phyloP scores from a whole-genome alignment of 1,140 invertebrate species.

The Camponotus vicinus region DNA sequence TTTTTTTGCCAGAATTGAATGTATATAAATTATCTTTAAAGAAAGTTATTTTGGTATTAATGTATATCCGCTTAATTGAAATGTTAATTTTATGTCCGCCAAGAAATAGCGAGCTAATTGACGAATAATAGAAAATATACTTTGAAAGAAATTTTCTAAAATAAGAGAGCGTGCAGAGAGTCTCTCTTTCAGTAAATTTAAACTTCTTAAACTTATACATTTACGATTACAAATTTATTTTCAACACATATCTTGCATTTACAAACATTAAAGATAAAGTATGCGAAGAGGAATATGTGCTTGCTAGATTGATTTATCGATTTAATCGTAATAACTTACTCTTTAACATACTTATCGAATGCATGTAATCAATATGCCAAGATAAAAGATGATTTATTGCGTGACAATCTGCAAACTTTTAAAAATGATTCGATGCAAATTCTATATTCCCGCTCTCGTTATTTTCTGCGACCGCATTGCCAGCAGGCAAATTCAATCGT shows the following conservation, averaged over 20 bases:
- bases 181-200: not conserved
- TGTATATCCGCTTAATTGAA: not conserved
- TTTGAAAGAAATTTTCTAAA: not conserved
- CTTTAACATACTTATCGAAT: not conserved
- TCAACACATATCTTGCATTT: not conserved
- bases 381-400: not conserved
- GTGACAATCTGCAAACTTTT: not conserved
- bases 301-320: not conserved
- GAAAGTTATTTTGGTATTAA: not conserved
- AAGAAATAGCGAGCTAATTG: not conserved
- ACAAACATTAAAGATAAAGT: not conserved
- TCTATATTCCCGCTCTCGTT: not conserved
- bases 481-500: slow-evolving; percentile 34
- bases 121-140: too few relatives aligned
- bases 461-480: slow-evolving; percentile 53
- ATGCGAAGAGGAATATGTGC: not conserved
- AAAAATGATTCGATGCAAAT: slow-evolving; percentile 17
- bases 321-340: not conserved
- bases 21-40: not conserved
- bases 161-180: not conserved
- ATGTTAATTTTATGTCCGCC: not conserved
- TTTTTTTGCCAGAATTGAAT: not conserved
- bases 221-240: not conserved
- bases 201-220: not conserved
- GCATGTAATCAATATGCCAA: not conserved